Conservation (phyloP, 2,888 invertebrate species). For the Nomada fabriciana region DNA sequence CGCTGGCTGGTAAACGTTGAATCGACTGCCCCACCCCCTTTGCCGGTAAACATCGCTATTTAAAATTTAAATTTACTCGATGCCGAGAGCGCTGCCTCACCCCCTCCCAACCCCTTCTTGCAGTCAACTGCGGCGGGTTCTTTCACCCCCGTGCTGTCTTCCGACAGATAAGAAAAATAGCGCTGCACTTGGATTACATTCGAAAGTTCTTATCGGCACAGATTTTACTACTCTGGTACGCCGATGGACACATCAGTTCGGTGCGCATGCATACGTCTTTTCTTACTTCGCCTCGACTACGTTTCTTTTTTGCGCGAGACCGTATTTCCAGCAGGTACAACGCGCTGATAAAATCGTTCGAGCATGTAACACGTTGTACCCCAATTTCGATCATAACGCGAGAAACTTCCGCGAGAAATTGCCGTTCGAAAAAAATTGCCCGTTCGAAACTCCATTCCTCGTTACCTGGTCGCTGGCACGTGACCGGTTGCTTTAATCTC, state of each 20-base stretch:
- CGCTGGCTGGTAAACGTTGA: slow-evolving; percentile 70
- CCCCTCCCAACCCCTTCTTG: slow-evolving; percentile 53
- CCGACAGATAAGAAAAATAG: slow-evolving; percentile 71
- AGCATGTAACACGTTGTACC: neutral
- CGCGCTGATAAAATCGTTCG: too few species aligned
- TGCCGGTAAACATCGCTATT: slow-evolving; percentile 73
- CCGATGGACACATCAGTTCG: slow-evolving; percentile 38
- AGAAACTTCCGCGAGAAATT: slow-evolving; percentile 31
- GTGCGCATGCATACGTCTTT: slow-evolving; percentile 41
- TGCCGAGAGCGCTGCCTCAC: slow-evolving; percentile 61
- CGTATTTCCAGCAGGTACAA: too few species aligned
- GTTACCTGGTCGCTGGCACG: slow-evolving; percentile 66
- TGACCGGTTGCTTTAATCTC: slow-evolving; percentile 63
- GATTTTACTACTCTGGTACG: slow-evolving; percentile 32
- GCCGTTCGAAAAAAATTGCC: slow-evolving; percentile 37
- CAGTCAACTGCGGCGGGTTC: slow-evolving; percentile 43
- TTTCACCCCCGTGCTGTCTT: slow-evolving; percentile 57
- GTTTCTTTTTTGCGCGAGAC: slow-evolving; percentile 9
- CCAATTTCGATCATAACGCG: slow-evolving; percentile 8
- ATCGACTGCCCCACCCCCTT: slow-evolving; percentile 42
- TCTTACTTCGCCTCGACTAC: neutral
- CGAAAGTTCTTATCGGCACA: slow-evolving; percentile 60
- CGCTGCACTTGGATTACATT: slow-evolving; percentile 65
- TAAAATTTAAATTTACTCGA: slow-evolving; percentile 77
- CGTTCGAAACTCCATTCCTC: slow-evolving; percentile 47